Conservation (phyloP, 2,888 invertebrate genomes). For the Caenorhabditis macrosperma region DNA sequence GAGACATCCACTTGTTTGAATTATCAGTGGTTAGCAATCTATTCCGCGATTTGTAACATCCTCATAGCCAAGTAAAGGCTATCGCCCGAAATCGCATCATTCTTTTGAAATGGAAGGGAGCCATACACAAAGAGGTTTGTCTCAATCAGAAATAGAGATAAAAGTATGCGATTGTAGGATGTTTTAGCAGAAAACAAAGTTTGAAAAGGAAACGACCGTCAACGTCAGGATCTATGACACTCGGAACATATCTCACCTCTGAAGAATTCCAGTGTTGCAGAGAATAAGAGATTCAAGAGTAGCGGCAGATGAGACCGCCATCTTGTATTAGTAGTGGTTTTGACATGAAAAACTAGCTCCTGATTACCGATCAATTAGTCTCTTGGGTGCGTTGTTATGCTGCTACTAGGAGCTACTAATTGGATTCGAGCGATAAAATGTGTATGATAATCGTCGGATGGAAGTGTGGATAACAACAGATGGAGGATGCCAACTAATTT, state of each 20-base stretch:
- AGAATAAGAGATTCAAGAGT: slow-evolving; percentile 10
- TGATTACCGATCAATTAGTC: slow-evolving; percentile 5
- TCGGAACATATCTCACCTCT: slow-evolving; percentile 3
- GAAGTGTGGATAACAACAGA: no score
- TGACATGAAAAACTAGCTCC: not conserved
- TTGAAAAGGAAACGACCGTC: no score
- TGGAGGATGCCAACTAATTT: not conserved
- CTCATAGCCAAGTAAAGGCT: not conserved
- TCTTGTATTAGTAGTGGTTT: not conserved
- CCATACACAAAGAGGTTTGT: no score
- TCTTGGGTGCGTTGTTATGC: slow-evolving; percentile 27
- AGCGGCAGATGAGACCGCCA: not conserved
- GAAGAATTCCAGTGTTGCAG: slow-evolving; percentile 5
- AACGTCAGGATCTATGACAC: no score
- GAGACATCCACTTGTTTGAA: slow-evolving; percentile 33
- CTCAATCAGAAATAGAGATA: not conserved
- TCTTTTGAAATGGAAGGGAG: slow-evolving; percentile 7
- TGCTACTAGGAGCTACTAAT: slow-evolving; percentile 7
- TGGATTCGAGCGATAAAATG: not conserved
- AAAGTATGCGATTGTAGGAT: not conserved
- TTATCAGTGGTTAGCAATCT: slow-evolving; percentile 43
- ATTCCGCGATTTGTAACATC: slow-evolving; percentile 48
- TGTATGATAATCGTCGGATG: not conserved
- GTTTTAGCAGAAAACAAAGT: not conserved
- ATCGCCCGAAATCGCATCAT: slow-evolving; percentile 17